Conservation (phyloP, 2,888 invertebrate genomes). For the Drosophila falleni region DNA sequence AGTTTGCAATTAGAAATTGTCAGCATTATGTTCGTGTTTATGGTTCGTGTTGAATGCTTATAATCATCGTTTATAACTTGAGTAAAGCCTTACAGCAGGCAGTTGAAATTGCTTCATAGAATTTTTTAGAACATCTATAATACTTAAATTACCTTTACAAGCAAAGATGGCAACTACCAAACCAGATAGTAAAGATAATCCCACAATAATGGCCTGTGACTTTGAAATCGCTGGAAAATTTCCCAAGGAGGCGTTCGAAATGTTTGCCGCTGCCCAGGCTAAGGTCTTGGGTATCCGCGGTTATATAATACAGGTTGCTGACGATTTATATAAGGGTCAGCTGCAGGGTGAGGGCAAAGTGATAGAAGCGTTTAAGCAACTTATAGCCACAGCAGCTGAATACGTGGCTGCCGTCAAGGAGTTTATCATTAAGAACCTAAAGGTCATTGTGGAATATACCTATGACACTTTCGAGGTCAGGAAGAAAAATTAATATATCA, state of each 20-base stretch:
- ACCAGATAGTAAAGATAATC: not conserved
- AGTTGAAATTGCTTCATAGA: conserved; percentile 22
- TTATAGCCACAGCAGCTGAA: conserved; percentile 52
- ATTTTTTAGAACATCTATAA: not conserved
- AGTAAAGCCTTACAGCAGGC: conserved; percentile 21
- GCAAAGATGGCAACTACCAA: conserved; percentile 34
- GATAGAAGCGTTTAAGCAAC: conserved; percentile 61
- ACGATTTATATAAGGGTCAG: conserved; percentile 43
- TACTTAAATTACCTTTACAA: not conserved
- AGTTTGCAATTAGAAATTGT: conserved; percentile 8
- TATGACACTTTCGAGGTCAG: conserved; percentile 55
- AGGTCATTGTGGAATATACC: conserved; percentile 49
- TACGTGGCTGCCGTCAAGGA: conserved; percentile 63
- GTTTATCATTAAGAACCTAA: conserved; percentile 57
- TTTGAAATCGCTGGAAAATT: conserved; percentile 56
- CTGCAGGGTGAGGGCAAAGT: conserved; percentile 61
- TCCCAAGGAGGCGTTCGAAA: conserved; percentile 57
- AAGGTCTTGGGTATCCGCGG: conserved; percentile 53
- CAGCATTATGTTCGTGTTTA: conserved; percentile 1
- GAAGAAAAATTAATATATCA: not conserved
- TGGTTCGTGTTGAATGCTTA: conserved; percentile 26
- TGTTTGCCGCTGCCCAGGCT: conserved; percentile 61
- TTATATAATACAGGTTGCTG: conserved; percentile 46
- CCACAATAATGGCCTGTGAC: conserved; percentile 56
- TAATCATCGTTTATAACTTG: conserved; percentile 9